Base-by-base conservation (phyloP, 2,113 vertebrate species). In the Gymnogyps californianus region DNA sequence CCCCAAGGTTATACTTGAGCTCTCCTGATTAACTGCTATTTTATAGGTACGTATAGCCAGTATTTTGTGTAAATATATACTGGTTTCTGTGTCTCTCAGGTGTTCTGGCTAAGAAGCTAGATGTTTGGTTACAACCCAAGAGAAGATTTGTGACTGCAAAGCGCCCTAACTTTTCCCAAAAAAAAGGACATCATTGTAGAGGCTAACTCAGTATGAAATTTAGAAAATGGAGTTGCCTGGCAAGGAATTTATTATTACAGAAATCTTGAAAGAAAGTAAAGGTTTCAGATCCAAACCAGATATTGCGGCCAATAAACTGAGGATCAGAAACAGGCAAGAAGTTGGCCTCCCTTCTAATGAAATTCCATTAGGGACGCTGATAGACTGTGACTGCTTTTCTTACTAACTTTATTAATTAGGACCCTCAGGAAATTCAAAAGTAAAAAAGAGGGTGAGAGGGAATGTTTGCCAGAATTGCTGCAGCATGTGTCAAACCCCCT, bases 381-480 rank as follows among this genome's bases (percentile, higher is more conserved):
- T 54, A 89, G 83, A 77, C 70, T 87, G 65, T 86, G 89, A 94
- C 74, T 91, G 78, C 47, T 66, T 88, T 94, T 89, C 74, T 89
- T 79, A 52, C 62, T 67, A 83, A 85, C 82, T 92, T 94, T 90
- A 96, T 92, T 94, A 94, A 95, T 76, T 95, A 94, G 69, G 51
- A 95, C 62, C 83, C 90, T 80, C 49, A 95, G 93, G 92, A 97
- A 95, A 96, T 91, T 69, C 54, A 89, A 78, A 66, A 89, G 38
- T 57, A 31, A 46, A 85, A 69, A 89, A 67, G 26, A 84, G 24
- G n/a, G 36, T 75, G 32, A 82, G 58, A 94, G 8, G 8, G 14
- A 90, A 83, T 5, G 8, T 77, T 85, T 83, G 54, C 78, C 87
- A 95, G 93, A 80, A 93, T 58, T 80, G 66, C 49, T 91, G 44